A percentile compares a stretch with the other conserved stretches of the same genome.
These are phyloP conservation scores for Cyaniris semiargus DNA, from an alignment of 2,888 invertebrate genomes.

Conservation along the genomic window DNA sequence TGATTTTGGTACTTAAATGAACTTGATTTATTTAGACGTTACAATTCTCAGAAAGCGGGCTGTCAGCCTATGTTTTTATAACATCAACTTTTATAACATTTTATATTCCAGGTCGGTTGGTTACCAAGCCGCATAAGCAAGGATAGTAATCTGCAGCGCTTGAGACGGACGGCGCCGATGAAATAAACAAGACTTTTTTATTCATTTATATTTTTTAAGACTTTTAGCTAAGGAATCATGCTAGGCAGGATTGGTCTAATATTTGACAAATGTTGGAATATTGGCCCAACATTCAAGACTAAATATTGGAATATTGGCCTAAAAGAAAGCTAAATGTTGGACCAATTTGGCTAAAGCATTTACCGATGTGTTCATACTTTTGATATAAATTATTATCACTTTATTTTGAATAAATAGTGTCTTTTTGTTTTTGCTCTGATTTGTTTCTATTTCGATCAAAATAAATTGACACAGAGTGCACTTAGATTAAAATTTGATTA, in stretches of 20 bases:
- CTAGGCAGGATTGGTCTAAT: background rate
- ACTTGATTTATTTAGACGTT: no score
- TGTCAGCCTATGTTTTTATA: background rate
- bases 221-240: slow-evolving; percentile 47
- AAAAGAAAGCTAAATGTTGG: background rate
- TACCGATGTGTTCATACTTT: slow-evolving; percentile 43
- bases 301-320: background rate
- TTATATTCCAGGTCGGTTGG: slow-evolving; percentile 58
- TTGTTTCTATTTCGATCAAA: no score
- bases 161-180: slow-evolving; percentile 64
- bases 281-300: background rate
- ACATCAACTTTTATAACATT: background rate
- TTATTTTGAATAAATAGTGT: slow-evolving; percentile 33
- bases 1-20: no score
- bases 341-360: background rate
- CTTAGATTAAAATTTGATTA: no score
- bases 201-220: slow-evolving; percentile 49
- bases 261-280: background rate
- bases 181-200: slow-evolving; percentile 50
- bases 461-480: no score
- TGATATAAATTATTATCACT: slow-evolving; percentile 50
- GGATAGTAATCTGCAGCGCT: slow-evolving; percentile 60
- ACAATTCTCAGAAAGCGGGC: no score
- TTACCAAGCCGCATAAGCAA: slow-evolving; percentile 53
- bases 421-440: slow-evolving; percentile 8